These are phyloP conservation scores for Pogoniulus pusillus DNA, from an alignment of 2,797 vertebrate species.

Conservation along the genomic window DNA sequence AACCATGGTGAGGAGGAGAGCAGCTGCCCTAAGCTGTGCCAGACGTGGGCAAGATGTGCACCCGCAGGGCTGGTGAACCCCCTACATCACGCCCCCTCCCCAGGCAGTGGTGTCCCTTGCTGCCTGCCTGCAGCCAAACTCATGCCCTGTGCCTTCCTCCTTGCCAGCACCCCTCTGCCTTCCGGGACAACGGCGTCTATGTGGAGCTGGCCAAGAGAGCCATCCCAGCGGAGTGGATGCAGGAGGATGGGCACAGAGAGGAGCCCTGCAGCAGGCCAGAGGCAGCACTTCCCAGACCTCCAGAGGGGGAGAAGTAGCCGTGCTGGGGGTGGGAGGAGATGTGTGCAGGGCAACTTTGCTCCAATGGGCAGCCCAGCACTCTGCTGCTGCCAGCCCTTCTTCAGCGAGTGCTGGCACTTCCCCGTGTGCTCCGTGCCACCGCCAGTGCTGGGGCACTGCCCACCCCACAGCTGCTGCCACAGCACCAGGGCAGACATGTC, in stretches of 20 bases:
- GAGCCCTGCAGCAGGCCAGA: neutral
- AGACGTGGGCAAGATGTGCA: rapidly evolving
- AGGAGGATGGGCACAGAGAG: neutral
- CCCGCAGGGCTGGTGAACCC: neutral
- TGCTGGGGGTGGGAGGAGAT: neutral
- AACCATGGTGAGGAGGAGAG: slow-evolving; percentile 71
- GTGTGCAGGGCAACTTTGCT: neutral
- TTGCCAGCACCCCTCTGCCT: slow-evolving; percentile 11
- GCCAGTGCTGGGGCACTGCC: neutral
- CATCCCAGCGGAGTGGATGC: slow-evolving; percentile 37
- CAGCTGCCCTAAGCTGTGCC: neutral
- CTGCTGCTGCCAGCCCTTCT: neutral
- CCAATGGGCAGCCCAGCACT: rapidly evolving
- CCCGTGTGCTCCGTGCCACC: rapidly evolving
- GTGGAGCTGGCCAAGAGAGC: slow-evolving; percentile 52
- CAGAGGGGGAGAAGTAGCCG: neutral
- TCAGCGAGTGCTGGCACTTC: neutral
- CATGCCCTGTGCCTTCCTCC: neutral
- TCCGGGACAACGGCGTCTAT: neutral
- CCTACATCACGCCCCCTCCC: rapidly evolving
- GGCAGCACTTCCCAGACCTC: neutral
- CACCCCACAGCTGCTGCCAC: neutral
- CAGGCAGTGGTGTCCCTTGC: neutral
- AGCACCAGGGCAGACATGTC: rapidly evolving
- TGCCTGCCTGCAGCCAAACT: neutral